phyloP scores from a whole-genome alignment of 2,797 vertebrate genomes.

The Takifugu ocellatus region DNA sequence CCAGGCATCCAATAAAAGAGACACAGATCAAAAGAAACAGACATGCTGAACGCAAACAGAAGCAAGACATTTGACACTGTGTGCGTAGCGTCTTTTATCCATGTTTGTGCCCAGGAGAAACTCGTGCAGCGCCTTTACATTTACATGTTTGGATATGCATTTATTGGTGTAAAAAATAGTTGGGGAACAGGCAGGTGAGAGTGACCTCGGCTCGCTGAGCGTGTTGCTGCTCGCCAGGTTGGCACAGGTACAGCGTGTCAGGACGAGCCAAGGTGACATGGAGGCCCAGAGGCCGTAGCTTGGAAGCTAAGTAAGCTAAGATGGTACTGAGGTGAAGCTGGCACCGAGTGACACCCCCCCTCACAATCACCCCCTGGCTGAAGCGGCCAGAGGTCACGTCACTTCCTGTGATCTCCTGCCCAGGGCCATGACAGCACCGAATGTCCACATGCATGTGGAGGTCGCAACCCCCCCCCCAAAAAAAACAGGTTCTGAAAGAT shows the following conservation, averaged over 20 bases:
- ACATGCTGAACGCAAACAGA: conserved; percentile 9
- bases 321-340: conserved; percentile 41
- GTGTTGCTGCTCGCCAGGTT: conserved; percentile 44
- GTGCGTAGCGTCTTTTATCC: not conserved
- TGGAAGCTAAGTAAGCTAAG: conserved; percentile 22
- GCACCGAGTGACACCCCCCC: conserved; percentile 25
- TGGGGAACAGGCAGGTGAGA: conserved; percentile 31
- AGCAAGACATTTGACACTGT: conserved; percentile 1
- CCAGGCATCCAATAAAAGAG: conserved; percentile 40
- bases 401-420: conserved; percentile 39
- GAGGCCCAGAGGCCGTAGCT: conserved; percentile 48
- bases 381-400: conserved; percentile 43
- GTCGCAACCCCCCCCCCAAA: not conserved
- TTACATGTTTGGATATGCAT: not conserved
- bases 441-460: conserved; percentile 3
- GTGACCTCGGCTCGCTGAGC: conserved; percentile 43
- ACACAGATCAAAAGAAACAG: conserved; percentile 15
- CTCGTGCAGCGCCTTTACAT: not conserved
- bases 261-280: conserved; percentile 55
- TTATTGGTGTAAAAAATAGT: conserved; percentile 18
- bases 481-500: not conserved
- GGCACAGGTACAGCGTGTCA: conserved; percentile 39
- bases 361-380: conserved; percentile 29
- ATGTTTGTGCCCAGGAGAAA: not conserved
- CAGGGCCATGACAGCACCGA: conserved; percentile 17